Evolutionary conservation across 2,113 vertebrate genomes (phyloP), one percentile per base, ranked within the genome.

Genomic region (Orycteropus afer): DNA sequence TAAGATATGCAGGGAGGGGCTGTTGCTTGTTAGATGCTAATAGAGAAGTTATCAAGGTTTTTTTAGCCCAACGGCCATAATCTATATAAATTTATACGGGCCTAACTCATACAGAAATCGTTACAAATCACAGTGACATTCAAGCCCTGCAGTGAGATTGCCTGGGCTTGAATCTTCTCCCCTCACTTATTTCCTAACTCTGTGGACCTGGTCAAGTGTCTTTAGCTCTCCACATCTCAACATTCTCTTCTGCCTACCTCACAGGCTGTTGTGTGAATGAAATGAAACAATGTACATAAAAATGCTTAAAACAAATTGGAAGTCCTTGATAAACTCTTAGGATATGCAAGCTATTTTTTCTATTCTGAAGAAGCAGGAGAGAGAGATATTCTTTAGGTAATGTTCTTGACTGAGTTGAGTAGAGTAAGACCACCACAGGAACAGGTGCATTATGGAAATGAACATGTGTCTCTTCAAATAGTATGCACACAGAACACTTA

Each of bases 391-490:
- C 69, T 53, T 88, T 93, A 88, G 95, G 93, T 86, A 73, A 85
- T 65, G 67, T 55, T 85, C 61, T 74, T 78, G 61, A 45, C 7
- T 76, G 84, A 63, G 59, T 63, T 65, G 67, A 94, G 94, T 37
- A 7, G 88, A 90, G 27, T 67, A 91, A 57, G 51, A 40, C 82
- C 86, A 61, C 18, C 63, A 1, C 7, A 51, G 55, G 59, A 96
- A 97, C 97, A 97, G 97, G 96, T 96, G 97, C 96, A 37, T 53
- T 91, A n/a, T 79, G 74, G 86, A 95, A 90, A 92, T 22, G 59
- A 94, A 53, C 94, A 95, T 83, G 71, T 92, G 93, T 95, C 96
- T 82, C 61, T 71, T 96, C 79, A 89, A 96, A 95, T 42, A 49
- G 89, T 55, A 65, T 71, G 90, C 82, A 71, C n/a, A 37, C 51